Evolutionary conservation across 1,140 invertebrate genomes (phyloP).

Genomic region (Drosophila persimilis): DNA sequence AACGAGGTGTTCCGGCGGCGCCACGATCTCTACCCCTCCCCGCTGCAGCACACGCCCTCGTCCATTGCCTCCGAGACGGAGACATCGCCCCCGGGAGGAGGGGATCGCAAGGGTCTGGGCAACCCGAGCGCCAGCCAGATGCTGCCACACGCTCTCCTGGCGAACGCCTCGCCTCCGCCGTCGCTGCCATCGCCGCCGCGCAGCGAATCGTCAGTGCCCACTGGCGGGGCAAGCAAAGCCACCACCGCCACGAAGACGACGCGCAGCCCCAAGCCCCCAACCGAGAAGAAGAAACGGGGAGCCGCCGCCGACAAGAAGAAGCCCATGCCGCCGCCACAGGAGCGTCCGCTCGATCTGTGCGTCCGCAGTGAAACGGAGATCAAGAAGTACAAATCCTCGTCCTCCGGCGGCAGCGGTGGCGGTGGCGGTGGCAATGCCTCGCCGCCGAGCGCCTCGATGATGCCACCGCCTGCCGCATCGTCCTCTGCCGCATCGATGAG

Average conservation of each 20-base stretch:
- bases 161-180: conserved; percentile 68
- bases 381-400: conserved; percentile 65
- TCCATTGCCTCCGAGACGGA: conserved; percentile 77
- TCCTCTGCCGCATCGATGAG: conserved; percentile 31
- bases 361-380: conserved; percentile 83
- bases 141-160: conserved; percentile 43
- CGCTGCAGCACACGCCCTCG: conserved; percentile 77
- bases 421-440: too few species aligned
- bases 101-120: conserved; percentile 1
- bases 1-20: conserved; percentile 87
- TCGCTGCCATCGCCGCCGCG: conserved; percentile 80
- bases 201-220: conserved; percentile 69
- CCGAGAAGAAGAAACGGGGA: conserved; percentile 50
- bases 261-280: conserved; percentile 50
- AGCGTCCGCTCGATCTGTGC: conserved; percentile 93
- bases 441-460: conserved; percentile 45
- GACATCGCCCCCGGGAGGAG: conserved; percentile 61
- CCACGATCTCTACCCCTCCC: conserved; percentile 88
- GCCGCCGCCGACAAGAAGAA: conserved; percentile 37
- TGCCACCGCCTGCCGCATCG: conserved; percentile 82
- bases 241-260: neutral
- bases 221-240: conserved; percentile 11
- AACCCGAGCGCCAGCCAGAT: conserved; percentile 19
- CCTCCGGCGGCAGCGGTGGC: conserved; percentile 50
- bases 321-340: conserved; percentile 86